A percentile compares a stretch with the other conserved stretches of the same genome.
These are phyloP conservation scores for Rhincodon typus DNA, from an alignment of 2,797 vertebrate genomes.

Conservation along the genomic window DNA sequence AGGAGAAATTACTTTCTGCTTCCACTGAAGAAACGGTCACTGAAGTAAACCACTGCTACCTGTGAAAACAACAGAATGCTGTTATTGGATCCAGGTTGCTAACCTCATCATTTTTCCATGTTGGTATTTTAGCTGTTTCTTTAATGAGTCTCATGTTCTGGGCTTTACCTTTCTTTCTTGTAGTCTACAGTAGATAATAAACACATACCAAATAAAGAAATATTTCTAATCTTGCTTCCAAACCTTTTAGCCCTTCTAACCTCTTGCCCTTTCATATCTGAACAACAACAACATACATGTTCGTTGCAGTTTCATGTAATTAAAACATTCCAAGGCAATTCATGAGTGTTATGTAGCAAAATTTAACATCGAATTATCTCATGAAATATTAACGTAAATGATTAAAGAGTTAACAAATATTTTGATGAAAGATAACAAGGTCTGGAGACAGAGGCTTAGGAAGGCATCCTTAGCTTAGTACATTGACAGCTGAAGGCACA, in stretches of 20 bases:
- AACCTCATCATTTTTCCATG: not conserved
- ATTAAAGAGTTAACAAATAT: not conserved
- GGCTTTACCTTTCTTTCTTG: not conserved
- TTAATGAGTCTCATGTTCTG: not conserved
- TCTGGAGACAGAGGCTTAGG: not conserved
- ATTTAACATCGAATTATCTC: not conserved
- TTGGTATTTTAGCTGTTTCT: not conserved
- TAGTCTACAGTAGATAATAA: not conserved
- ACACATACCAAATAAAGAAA: not conserved
- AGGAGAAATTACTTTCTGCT: not conserved
- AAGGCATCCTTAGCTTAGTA: not conserved
- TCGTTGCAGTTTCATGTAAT: not conserved
- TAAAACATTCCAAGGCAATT: not conserved
- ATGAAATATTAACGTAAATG: not conserved
- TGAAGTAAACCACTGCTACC: not conserved
- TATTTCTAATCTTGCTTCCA: not conserved
- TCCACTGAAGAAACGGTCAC: not conserved
- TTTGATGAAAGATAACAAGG: not conserved
- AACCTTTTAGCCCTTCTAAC: not conserved
- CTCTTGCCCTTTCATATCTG: not conserved
- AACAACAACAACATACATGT: not conserved
- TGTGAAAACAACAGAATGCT: not conserved
- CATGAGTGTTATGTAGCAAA: not conserved
- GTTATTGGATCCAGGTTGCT: not conserved
- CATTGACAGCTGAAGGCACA: not conserved